phyloP scores from a whole-genome alignment of 37 sponge, comb jelly and placozoan genomes.

The Amphimedon queenslandica region DNA sequence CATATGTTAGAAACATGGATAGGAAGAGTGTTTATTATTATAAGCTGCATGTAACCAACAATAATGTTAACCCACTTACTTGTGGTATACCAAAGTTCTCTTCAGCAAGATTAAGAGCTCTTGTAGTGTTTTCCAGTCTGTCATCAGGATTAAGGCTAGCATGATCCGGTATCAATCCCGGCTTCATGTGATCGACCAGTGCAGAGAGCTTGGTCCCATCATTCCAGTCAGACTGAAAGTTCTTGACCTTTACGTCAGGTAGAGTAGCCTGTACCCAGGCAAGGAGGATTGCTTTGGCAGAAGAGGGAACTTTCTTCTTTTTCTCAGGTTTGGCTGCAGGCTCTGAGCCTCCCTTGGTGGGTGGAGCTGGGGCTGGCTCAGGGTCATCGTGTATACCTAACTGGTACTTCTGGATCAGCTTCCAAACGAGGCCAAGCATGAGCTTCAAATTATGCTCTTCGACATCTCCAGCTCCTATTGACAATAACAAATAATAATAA shows the following conservation, averaged over 20 bases:
- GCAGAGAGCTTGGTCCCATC: conserved; percentile 62
- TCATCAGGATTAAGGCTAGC: conserved; percentile 49
- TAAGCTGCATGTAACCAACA: too few species aligned
- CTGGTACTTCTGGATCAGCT: conserved; percentile 70
- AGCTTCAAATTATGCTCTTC: conserved; percentile 57
- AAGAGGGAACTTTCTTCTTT: conserved; percentile 21
- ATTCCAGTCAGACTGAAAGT: conserved; percentile 80
- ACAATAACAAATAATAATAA: too few species aligned
- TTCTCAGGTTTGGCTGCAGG: conserved; percentile 7
- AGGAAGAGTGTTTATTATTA: too few species aligned
- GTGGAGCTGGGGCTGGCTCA: background rate
- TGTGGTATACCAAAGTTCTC: conserved; percentile 65
- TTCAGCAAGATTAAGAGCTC: conserved; percentile 75
- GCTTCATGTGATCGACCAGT: conserved; percentile 73
- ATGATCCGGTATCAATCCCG: conserved; percentile 73
- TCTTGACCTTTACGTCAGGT: conserved; percentile 26
- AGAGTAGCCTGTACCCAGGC: conserved; percentile 58
- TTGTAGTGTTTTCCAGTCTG: conserved; percentile 42
- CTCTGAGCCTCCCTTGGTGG: background rate
- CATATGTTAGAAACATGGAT: too few species aligned
- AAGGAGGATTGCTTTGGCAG: conserved; percentile 71
- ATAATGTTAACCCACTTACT: too few species aligned
- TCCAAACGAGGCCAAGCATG: conserved; percentile 73
- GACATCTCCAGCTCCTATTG: conserved; percentile 59
- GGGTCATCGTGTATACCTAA: background rate